Percentiles rank a stretch among this genome's conserved stretches.
Evolutionary conservation across 1,140 invertebrate species (phyloP).

Genomic region (Neodiprion fabricii): DNA sequence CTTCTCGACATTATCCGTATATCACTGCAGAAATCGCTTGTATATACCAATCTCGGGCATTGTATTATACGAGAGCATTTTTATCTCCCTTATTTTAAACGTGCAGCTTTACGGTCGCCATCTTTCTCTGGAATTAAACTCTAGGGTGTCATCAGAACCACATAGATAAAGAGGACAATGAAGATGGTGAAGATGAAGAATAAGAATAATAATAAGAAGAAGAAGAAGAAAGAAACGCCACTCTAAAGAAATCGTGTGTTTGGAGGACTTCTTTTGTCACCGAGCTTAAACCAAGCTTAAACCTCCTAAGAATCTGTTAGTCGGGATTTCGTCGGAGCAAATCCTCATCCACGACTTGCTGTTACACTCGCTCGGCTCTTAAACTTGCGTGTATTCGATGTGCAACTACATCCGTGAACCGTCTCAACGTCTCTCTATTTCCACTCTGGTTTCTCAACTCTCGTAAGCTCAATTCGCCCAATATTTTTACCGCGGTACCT

Average conservation of each 20-base stretch:
- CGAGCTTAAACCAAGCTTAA: not conserved
- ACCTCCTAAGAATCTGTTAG: not conserved
- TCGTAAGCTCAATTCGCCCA: not conserved
- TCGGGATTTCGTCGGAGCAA: not conserved
- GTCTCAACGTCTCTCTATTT: too few species aligned
- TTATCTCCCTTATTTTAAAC: too few species aligned
- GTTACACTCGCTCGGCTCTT: not conserved
- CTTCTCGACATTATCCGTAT: too few species aligned
- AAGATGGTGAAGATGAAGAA: not conserved
- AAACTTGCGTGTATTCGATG: too few species aligned
- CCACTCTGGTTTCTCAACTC: too few species aligned
- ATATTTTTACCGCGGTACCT: constrained; percentile 30
- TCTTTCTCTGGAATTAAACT: not conserved
- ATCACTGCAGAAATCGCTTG: too few species aligned
- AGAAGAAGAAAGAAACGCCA: too few species aligned
- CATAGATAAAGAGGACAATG: not conserved
- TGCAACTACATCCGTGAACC: not conserved
- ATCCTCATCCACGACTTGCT: not conserved
- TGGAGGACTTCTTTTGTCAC: not conserved
- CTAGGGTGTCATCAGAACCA: not conserved
- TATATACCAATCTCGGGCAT: too few species aligned
- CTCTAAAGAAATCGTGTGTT: not conserved
- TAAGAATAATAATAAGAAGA: not conserved
- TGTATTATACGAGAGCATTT: too few species aligned
- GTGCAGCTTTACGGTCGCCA: not conserved